Evolutionary conservation across 2,113 vertebrate species (phyloP).

Genomic region (Hystrix cristata): DNA sequence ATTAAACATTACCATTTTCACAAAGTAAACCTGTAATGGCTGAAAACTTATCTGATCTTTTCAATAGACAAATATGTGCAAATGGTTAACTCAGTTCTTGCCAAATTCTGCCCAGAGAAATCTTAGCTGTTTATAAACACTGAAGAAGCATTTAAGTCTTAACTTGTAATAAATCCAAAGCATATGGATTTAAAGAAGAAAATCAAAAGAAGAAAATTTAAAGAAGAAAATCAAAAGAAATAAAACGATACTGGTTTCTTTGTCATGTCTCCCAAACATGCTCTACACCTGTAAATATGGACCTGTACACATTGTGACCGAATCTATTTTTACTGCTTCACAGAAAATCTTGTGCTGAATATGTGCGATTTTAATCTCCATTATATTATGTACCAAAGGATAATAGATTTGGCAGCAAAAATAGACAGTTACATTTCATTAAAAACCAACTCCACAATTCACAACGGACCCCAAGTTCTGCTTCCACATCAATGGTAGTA

Average conservation of each 20-base stretch:
- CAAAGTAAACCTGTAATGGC: conserved; percentile 25
- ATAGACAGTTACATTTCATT: conserved; percentile 37
- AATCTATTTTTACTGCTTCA: conserved; percentile 66
- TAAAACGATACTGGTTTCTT: conserved; percentile 28
- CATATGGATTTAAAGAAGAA: conserved; percentile 17
- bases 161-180: conserved; percentile 39
- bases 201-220: conserved; percentile 49
- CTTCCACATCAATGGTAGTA: neutral
- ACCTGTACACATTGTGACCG: conserved; percentile 64
- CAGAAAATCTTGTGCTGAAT: conserved; percentile 56
- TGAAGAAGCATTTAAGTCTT: conserved; percentile 32
- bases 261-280: conserved; percentile 50
- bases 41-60: neutral
- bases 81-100: conserved; percentile 20
- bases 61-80: conserved; percentile 18
- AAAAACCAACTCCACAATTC: conserved; percentile 61
- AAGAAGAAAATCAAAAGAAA: conserved; percentile 52
- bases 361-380: neutral
- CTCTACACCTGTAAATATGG: conserved; percentile 38
- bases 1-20: neutral
- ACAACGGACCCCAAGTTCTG: neutral
- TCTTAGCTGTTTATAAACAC: conserved; percentile 59
- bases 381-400: conserved; percentile 16
- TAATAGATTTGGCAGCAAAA: conserved; percentile 69
- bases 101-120: neutral